phyloP scores from a whole-genome alignment of 2,113 vertebrate genomes.

The Cinclus mexicanus region DNA sequence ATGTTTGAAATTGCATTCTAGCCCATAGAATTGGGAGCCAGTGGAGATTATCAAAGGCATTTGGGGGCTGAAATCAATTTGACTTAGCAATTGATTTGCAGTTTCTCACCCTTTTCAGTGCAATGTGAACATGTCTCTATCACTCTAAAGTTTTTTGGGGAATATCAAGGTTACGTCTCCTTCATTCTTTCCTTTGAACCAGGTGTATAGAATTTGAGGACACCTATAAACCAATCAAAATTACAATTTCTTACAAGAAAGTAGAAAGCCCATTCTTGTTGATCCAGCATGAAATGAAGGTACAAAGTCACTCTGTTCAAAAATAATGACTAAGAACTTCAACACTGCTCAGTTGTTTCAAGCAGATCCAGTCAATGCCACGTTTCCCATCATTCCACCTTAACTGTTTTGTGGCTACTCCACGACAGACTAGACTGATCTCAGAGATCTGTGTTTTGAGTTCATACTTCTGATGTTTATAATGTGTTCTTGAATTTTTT shows the following conservation, averaged over 20 bases:
- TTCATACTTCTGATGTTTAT: background rate
- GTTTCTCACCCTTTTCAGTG: background rate
- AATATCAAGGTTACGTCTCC: fast-evolving
- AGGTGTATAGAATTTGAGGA: background rate
- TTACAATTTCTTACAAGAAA: background rate
- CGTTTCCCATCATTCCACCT: background rate
- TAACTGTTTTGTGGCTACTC: background rate
- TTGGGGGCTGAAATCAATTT: background rate
- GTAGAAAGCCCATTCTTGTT: background rate
- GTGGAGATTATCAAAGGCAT: background rate
- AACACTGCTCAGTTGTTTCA: background rate
- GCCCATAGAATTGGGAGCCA: background rate
- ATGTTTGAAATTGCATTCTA: background rate
- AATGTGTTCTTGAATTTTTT: background rate
- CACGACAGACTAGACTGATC: background rate
- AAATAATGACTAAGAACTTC: background rate
- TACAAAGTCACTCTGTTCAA: background rate
- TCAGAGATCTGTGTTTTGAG: background rate
- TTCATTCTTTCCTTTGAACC: background rate
- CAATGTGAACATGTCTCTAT: background rate
- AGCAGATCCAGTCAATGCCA: background rate
- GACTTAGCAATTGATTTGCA: background rate
- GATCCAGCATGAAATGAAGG: background rate
- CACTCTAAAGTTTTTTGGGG: background rate
- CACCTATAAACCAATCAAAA: background rate